A percentile compares a stretch with the other conserved stretches of the same genome.
Evolutionary conservation across 2,113 vertebrate genomes (phyloP).

Genomic region (Sylvilagus bachmani): DNA sequence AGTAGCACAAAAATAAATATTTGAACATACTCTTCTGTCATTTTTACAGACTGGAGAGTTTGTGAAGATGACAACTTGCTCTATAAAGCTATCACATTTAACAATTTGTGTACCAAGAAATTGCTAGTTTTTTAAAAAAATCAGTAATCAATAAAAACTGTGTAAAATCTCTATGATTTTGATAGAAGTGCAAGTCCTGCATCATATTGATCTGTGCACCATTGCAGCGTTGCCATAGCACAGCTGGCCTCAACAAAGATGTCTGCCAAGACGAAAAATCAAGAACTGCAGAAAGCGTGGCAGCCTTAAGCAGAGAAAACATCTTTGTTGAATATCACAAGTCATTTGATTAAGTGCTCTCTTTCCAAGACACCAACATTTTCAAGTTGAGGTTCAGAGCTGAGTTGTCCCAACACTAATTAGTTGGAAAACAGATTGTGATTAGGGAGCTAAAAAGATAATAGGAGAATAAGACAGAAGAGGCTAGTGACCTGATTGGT

Average conservation of each 20-base stretch:
- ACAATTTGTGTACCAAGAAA: background rate
- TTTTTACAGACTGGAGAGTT: background rate
- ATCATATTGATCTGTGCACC: accelerated
- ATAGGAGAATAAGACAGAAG: conserved; percentile 20
- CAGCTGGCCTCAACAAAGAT: background rate
- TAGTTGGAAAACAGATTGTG: conserved; percentile 59
- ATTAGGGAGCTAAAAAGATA: conserved; percentile 41
- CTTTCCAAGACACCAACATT: conserved; percentile 13
- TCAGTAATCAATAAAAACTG: background rate
- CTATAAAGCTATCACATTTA: background rate
- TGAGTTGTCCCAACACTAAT: conserved; percentile 60
- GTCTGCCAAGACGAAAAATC: background rate
- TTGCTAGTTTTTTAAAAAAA: background rate
- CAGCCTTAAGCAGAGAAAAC: conserved; percentile 44
- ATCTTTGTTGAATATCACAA: conserved; percentile 42
- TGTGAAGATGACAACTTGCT: background rate
- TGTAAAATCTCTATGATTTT: background rate
- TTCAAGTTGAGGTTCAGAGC: conserved; percentile 51
- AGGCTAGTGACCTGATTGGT: background rate
- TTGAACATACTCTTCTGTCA: background rate
- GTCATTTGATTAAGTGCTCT: conserved; percentile 34
- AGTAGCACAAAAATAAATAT: background rate
- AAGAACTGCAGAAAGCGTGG: background rate
- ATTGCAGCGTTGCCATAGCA: background rate
- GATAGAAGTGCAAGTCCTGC: background rate